Conservation (phyloP, 2,797 vertebrate genomes). For the Rallus crepitans region DNA sequence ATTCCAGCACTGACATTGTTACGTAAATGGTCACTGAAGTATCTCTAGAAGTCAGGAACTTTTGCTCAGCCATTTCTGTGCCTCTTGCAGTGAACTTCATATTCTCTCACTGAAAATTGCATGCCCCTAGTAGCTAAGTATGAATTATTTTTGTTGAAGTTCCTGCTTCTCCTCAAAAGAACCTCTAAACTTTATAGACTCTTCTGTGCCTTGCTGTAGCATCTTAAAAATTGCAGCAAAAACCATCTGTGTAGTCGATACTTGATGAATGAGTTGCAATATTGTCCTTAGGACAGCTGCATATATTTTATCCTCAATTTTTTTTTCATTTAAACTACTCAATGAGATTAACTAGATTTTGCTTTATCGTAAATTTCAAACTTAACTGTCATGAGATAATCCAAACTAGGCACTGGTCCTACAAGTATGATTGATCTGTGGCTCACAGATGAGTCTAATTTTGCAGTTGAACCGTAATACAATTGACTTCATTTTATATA, state of each 20-base stretch:
- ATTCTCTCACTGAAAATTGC: background rate
- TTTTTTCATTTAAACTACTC: background rate
- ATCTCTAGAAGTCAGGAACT: background rate
- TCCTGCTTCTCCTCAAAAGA: background rate
- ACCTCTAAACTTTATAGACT: background rate
- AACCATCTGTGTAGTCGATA: fast-evolving
- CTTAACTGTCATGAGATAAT: background rate
- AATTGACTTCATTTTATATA: background rate
- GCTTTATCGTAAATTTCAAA: background rate
- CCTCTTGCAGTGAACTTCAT: background rate
- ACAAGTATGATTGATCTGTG: background rate
- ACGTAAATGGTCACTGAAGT: background rate
- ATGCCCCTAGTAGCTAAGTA: fast-evolving
- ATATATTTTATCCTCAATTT: background rate
- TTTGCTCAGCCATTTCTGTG: background rate
- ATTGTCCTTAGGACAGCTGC: background rate
- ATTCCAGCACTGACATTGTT: background rate
- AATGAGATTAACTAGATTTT: background rate
- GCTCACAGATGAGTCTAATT: background rate
- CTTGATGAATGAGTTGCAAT: background rate
- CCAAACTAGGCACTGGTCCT: background rate
- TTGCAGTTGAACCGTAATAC: background rate
- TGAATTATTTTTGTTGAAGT: background rate
- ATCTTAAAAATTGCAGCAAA: background rate
- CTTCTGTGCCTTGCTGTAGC: background rate